phyloP scores from a whole-genome alignment of 2,113 vertebrate genomes.

The Apteryx owenii region DNA sequence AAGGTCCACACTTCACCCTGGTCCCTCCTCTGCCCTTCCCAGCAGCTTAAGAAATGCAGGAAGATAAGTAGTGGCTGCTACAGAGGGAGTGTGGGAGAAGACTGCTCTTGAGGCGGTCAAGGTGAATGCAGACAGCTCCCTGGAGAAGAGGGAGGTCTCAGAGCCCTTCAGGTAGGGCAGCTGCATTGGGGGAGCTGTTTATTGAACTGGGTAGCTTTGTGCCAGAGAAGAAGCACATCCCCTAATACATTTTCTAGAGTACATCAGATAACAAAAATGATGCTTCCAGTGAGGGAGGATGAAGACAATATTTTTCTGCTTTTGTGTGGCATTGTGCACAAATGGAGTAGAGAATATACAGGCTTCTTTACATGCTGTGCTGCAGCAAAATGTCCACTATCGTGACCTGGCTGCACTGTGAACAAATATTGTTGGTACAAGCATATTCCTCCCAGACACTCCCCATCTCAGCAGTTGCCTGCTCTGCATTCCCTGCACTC shows the following conservation, averaged over 20 bases:
- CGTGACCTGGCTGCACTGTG: not conserved
- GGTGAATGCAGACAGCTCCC: not conserved
- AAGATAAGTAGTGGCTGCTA: not conserved
- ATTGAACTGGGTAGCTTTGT: not conserved
- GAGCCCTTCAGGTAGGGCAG: not conserved
- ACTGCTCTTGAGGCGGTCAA: not conserved
- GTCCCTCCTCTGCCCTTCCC: not conserved
- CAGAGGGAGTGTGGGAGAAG: not conserved
- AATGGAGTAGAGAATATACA: not conserved
- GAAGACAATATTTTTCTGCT: not conserved
- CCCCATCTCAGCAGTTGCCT: fast-evolving
- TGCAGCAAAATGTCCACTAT: not conserved
- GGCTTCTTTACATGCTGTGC: not conserved
- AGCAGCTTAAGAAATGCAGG: not conserved
- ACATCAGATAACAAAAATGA: not conserved
- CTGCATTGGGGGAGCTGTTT: fast-evolving
- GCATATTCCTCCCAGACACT: not conserved
- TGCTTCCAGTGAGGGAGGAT: not conserved
- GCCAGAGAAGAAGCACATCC: not conserved
- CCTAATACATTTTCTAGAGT: not conserved
- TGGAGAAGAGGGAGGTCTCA: not conserved
- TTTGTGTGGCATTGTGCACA: not conserved
- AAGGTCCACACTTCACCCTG: fast-evolving
- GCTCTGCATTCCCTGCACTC: not conserved
- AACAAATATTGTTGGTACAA: not conserved